A percentile compares a stretch with the other conserved stretches of the same genome.
Conservation (phyloP, 2,113 vertebrate species). For the Riparia riparia region DNA sequence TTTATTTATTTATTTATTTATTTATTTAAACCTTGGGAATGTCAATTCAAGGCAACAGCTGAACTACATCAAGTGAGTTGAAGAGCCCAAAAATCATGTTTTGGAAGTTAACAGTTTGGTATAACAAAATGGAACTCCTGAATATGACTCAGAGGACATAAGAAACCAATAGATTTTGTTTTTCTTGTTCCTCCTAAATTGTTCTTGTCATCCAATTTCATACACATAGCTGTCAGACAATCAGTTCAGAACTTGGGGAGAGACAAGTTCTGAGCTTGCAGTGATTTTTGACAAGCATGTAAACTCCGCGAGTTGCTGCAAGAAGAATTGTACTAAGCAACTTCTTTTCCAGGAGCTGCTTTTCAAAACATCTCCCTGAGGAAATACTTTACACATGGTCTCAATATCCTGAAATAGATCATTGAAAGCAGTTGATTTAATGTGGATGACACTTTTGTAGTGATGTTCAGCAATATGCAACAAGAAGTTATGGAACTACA, state of each 20-base stretch:
- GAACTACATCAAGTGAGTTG: not conserved
- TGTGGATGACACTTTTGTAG: not conserved
- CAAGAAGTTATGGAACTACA: not conserved
- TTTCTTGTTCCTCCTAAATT: not conserved
- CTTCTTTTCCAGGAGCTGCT: not conserved
- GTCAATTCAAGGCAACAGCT: not conserved
- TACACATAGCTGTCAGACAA: not conserved
- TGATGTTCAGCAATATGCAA: not conserved
- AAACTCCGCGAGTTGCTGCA: not conserved
- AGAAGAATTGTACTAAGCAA: not conserved
- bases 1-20: too few relatives aligned
- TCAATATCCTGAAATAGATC: not conserved
- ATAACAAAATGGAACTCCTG: not conserved
- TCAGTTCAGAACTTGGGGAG: constrained; percentile 14
- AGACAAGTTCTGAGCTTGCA: not conserved
- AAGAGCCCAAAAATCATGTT: not conserved
- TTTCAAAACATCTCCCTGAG: not conserved
- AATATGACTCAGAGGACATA: not conserved
- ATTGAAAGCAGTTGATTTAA: not conserved
- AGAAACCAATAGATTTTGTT: not conserved
- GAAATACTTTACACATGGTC: not conserved
- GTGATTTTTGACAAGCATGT: constrained; percentile 33
- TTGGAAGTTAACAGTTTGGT: not conserved
- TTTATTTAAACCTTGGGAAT: not conserved
- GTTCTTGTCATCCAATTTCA: not conserved